Base-by-base conservation (phyloP, 2,797 vertebrate genomes). In the Gadopsis marmoratus region DNA sequence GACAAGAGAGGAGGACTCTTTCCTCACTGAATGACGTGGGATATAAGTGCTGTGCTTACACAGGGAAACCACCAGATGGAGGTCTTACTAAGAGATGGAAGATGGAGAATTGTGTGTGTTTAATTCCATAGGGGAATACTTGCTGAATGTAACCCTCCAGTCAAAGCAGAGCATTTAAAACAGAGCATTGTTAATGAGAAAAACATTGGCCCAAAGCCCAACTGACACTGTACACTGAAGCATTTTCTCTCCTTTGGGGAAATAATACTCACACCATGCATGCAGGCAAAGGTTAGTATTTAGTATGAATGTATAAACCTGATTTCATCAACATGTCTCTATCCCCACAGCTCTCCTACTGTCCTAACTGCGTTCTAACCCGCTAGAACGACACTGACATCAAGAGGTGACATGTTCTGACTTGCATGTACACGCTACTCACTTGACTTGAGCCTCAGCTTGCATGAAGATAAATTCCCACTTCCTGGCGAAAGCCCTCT, bases 381-480 rank as follows among this genome's bases (percentile, higher is more conserved):
- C 5, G 4, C 76, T 33, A 29, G 37, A 12, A 10, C 7, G 29
- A 62, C 54, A 26, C n/a, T 56, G 50, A 81, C 3, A 4, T 72
- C 58, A 65, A 9, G 4, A 61, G 69, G 56, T 19, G 7, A 47
- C 39, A n/a, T 43, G 58, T 64, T 39, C 55, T 16, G 43, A 74
- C 56, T 79, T 54, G 58, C 43, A 35, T 17, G 29, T 10, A 51
- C 73, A 48, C 16, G 21, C 23, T 85, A 98, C 97, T 95, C 95
- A 99, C 98, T 98, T 99, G 71, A 98, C 97, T 96, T 99, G 98
- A 37, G 97, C 98, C 88, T 99, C 98, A 54, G 98, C 98, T 94
- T 99, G 98, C 97, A 99, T 97, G 91, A 98, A 99, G 94, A 99
- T 99, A 85, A 99, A 99, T 89, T 99, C 98, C 98, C 98, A 99